Evolutionary conservation across 37 sponge, comb jelly and placozoan genomes (phyloP).

Genomic region (Cliona cf. orientalis): DNA sequence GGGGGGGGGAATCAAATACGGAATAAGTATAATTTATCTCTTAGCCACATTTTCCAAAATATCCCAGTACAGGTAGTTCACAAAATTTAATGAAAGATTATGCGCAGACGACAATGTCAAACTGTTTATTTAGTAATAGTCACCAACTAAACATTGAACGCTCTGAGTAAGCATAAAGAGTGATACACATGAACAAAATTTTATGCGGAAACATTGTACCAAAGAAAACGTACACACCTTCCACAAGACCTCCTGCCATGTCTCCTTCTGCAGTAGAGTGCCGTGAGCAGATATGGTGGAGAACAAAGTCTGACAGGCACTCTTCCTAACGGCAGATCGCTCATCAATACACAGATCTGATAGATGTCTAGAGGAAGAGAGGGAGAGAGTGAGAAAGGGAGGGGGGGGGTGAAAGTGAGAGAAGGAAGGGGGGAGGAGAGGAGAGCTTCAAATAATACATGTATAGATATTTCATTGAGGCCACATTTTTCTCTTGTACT

Average conservation of each 20-base stretch:
- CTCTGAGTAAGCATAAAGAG: too few relatives aligned
- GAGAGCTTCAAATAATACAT: background rate
- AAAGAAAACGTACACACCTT: conserved; percentile 57
- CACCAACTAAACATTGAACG: too few relatives aligned
- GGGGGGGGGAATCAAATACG: background rate
- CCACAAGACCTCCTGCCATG: conserved; percentile 93
- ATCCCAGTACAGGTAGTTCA: too few relatives aligned
- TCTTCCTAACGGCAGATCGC: conserved; percentile 90
- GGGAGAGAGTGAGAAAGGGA: background rate
- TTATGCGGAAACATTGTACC: background rate
- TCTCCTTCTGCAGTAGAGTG: conserved; percentile 58
- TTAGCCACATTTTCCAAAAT: background rate
- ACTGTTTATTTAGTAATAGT: too few relatives aligned
- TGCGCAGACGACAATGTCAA: too few relatives aligned
- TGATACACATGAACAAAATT: too few relatives aligned
- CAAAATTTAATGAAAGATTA: too few relatives aligned
- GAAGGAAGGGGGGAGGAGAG: background rate
- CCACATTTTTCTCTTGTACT: too few relatives aligned
- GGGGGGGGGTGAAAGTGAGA: background rate
- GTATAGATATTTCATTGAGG: background rate
- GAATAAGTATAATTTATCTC: background rate
- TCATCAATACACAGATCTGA: conserved; percentile 91
- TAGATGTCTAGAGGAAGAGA: conserved; percentile 40
- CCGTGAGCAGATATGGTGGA: conserved; percentile 94
- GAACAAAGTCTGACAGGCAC: conserved; percentile 98